These are phyloP conservation scores for Amblyjoppa proteus DNA, from an alignment of 2,888 invertebrate genomes.

Conservation along the genomic window DNA sequence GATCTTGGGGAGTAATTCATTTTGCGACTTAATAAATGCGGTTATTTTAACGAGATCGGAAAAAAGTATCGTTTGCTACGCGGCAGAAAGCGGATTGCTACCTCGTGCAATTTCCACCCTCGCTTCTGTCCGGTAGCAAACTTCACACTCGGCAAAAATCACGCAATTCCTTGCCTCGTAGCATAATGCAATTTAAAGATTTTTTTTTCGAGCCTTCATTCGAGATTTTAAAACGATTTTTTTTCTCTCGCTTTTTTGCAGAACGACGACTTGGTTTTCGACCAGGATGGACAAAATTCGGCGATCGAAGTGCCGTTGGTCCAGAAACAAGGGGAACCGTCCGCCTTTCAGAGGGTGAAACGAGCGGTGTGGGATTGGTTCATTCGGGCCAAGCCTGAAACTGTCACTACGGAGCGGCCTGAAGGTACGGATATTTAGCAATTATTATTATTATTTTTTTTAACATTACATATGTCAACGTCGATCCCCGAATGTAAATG, in stretches of 20 bases:
- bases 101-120: too few species aligned
- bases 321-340: slow-evolving; percentile 73
- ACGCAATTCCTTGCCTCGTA: too few species aligned
- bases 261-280: slow-evolving; percentile 82
- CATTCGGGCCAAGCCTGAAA: slow-evolving; percentile 14
- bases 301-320: slow-evolving; percentile 72
- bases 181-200: too few species aligned
- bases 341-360: slow-evolving; percentile 84
- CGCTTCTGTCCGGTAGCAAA: too few species aligned
- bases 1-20: too few species aligned
- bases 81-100: too few species aligned
- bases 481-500: not conserved
- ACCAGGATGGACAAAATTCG: slow-evolving; percentile 76
- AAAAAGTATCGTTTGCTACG: too few species aligned
- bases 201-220: too few species aligned
- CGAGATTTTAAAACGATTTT: not conserved
- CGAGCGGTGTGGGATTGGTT: slow-evolving; percentile 74
- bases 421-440: slow-evolving; percentile 6
- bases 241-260: slow-evolving; percentile 65
- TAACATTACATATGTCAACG: not conserved
- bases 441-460: not conserved
- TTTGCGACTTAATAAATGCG: too few species aligned
- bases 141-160: too few species aligned
- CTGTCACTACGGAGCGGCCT: slow-evolving; percentile 43
- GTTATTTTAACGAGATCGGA: too few species aligned